These are phyloP conservation scores for Macrostomum cliftonense DNA, from an alignment of 2,888 invertebrate genomes.

Conservation along the genomic window DNA sequence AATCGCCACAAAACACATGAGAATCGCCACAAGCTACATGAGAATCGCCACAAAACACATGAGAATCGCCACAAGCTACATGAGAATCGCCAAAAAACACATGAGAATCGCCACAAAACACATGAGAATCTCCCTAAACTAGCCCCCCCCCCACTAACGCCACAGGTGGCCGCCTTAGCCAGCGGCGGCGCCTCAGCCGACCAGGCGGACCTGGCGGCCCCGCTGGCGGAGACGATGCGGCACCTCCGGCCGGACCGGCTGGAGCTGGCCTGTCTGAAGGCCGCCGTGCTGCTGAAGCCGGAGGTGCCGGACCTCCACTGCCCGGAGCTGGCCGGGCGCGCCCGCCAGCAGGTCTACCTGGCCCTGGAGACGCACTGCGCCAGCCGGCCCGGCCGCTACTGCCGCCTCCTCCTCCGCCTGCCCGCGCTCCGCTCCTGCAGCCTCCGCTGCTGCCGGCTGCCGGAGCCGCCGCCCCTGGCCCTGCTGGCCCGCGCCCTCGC, in stretches of 20 bases:
- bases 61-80: too few relatives aligned
- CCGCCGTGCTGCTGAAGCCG: conserved; percentile 3
- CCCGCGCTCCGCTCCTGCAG: too few relatives aligned
- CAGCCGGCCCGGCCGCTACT: background rate
- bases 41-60: too few relatives aligned
- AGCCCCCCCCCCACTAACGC: too few relatives aligned
- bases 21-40: too few relatives aligned
- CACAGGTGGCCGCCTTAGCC: conserved; percentile 7
- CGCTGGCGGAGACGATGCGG: conserved; percentile 1
- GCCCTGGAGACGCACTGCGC: conserved; percentile 4
- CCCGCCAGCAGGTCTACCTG: conserved; percentile 2
- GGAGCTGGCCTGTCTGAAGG: conserved; percentile 8
- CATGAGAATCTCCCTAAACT: too few relatives aligned
- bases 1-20: too few relatives aligned
- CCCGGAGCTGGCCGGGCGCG: conserved; percentile 7
- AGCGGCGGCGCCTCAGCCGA: background rate
- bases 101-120: too few relatives aligned
- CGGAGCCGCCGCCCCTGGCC: conserved; percentile 15
- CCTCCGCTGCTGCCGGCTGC: too few relatives aligned
- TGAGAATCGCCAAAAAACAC: too few relatives aligned
- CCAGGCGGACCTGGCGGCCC: conserved; percentile 6
- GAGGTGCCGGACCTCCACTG: conserved; percentile 7
- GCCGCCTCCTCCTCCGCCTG: too few relatives aligned
- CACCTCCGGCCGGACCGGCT: conserved; percentile 1
- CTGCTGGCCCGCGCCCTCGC: conserved; percentile 57